Evolutionary conservation across 2,113 vertebrate species (phyloP), one percentile per base, ranked within the genome.

Genomic region (Anarhynchus alexandrinus): DNA sequence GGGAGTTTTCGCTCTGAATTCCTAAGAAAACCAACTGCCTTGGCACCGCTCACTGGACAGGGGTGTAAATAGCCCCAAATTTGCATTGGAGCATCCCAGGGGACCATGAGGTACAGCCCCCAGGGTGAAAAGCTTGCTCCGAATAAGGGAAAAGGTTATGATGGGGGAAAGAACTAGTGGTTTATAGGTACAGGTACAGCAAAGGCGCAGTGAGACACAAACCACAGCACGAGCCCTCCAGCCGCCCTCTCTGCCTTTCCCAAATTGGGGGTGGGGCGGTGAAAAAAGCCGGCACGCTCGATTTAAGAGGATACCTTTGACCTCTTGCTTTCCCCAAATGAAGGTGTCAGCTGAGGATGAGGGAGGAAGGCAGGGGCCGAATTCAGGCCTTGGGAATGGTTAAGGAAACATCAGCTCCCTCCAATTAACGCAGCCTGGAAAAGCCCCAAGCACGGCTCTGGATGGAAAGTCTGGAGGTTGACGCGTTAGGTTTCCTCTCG

Each of bases 211-310:
- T 7, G 7, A 51, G 55, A 82, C 0, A 4, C 59, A 82, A 70
- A 62, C 2, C 2, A 0, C 27, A 72, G 47, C 58, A 64, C 3
- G 9, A 82, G 15, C 13, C 27, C 49, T 65, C 16, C 59, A 65
- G 49, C 51, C 22, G 64, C 19, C 26, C 23, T 34, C 26, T 71
- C 57, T 11, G 22, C 49, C 55, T 82, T 69, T 51, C 42, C 79
- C 89, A 82, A 71, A 66, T 0, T 7, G 7, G 27, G 3, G 19
- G 9, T 21, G 9, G 4, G 19, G 2, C 0, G 0, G 30, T 8
- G 42, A 47, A 45, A 66, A 58, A 45, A 78, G 51, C 16, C 4
- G 3, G 22, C 0, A 0, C 0, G 2, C 27, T 55, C 47, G 45
- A 86, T 88, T 92, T 58, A 22, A 67, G 79, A 67, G 79, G 23